Evolutionary conservation across 2,888 invertebrate species (phyloP).

Genomic region (Standfussiana lucernea): DNA sequence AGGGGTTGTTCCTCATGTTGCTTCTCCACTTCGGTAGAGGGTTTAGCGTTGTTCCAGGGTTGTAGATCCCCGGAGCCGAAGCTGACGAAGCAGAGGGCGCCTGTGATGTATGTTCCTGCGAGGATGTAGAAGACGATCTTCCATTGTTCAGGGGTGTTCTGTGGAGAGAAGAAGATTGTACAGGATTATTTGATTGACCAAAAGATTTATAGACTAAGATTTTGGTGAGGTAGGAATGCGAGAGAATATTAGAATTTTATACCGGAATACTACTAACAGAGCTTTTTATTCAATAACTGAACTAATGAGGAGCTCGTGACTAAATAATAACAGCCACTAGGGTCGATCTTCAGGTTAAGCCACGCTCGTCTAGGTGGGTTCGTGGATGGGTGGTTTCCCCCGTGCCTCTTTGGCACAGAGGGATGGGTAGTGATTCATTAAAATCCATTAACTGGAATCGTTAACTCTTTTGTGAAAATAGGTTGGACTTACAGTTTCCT

Average conservation of each 20-base stretch:
- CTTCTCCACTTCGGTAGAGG: constrained; percentile 61
- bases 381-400: no score
- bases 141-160: constrained; percentile 95
- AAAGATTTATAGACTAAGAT: not conserved
- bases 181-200: not conserved
- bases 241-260: not conserved
- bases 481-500: constrained; percentile 91
- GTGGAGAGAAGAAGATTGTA: constrained; percentile 38
- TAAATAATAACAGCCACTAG: no score
- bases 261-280: not conserved
- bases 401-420: no score
- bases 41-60: constrained; percentile 81
- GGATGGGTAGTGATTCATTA: no score
- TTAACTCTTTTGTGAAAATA: no score
- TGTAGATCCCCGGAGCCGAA: constrained; percentile 93
- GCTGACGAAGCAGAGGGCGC: constrained; percentile 91
- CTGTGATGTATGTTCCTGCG: constrained; percentile 92
- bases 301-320: not conserved
- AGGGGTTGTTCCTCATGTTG: constrained; percentile 83
- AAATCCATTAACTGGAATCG: no score
- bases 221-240: no score
- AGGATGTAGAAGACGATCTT: constrained; percentile 95
- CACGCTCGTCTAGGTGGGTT: no score
- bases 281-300: not conserved
- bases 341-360: no score